phyloP scores from a whole-genome alignment of 2,888 invertebrate species.

The Oligia latruncula region DNA sequence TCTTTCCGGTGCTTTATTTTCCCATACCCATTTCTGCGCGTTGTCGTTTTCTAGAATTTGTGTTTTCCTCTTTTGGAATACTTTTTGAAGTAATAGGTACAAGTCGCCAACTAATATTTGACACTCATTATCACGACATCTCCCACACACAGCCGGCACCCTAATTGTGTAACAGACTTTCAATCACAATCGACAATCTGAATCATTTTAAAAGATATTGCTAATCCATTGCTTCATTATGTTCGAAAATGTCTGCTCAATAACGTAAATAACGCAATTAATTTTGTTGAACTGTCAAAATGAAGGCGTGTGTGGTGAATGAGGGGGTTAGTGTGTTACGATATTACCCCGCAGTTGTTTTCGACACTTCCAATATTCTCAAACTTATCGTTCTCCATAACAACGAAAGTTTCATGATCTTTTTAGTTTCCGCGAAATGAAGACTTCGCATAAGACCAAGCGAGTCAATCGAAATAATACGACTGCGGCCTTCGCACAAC shows the following conservation, averaged over 20 bases:
- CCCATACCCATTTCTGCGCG: not conserved
- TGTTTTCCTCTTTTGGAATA: not conserved
- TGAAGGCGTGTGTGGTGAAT: too few relatives aligned
- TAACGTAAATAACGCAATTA: too few relatives aligned
- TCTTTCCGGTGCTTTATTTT: not conserved
- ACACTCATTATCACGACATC: not conserved
- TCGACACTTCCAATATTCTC: not conserved
- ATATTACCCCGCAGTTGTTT: not conserved
- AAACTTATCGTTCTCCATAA: not conserved
- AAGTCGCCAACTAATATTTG: not conserved
- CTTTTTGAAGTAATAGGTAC: not conserved
- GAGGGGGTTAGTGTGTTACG: too few relatives aligned
- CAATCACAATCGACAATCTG: too few relatives aligned
- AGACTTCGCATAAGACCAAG: not conserved
- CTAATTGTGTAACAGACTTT: not conserved
- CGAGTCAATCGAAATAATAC: not conserved
- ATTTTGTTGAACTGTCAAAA: too few relatives aligned
- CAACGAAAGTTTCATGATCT: not conserved
- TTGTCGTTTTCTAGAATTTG: not conserved
- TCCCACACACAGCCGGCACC: not conserved
- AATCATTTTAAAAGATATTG: too few relatives aligned
- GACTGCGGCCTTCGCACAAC: conserved; percentile 16
- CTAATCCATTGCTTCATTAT: too few relatives aligned
- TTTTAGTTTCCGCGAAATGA: not conserved
- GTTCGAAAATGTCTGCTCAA: too few relatives aligned